phyloP scores from a whole-genome alignment of 2,888 invertebrate species.

The Leptothorax acervorum region DNA sequence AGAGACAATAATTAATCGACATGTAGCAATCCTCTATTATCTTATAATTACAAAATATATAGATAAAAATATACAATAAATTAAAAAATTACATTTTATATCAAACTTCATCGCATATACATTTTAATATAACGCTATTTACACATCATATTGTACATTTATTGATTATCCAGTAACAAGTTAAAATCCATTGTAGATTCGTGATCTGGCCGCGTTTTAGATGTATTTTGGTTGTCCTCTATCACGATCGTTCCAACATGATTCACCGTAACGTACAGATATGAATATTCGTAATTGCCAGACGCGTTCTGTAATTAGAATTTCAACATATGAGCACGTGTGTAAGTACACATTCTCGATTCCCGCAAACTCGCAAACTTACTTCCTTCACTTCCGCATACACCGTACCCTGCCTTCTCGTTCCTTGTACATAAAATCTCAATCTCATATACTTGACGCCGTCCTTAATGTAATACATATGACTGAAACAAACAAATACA shows the following conservation, averaged over 20 bases:
- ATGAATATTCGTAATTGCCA: conserved; percentile 93
- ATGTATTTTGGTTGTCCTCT: conserved; percentile 90
- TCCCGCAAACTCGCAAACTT: conserved; percentile 66
- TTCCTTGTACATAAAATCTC: conserved; percentile 96
- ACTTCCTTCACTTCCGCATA: conserved; percentile 95
- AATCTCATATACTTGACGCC: conserved; percentile 81
- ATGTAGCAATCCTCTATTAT: background rate
- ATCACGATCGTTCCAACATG: conserved; percentile 92
- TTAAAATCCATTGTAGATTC: background rate
- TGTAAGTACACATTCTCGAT: background rate
- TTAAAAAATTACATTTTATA: background rate
- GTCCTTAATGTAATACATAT: conserved; percentile 88
- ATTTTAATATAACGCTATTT: background rate
- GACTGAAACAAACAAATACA: conserved; percentile 85
- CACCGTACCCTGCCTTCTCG: conserved; percentile 93
- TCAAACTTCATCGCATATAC: background rate
- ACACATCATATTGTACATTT: conserved; percentile 3
- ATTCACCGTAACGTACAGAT: conserved; percentile 93
- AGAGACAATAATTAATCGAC: conserved; percentile 4
- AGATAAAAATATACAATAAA: background rate
- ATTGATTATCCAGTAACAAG: background rate
- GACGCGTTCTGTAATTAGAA: conserved; percentile 89
- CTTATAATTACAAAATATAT: background rate
- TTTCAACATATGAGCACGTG: background rate
- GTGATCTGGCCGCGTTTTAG: background rate